Conservation (phyloP, 2,113 vertebrate species). For the Pseudopipra pipra region DNA sequence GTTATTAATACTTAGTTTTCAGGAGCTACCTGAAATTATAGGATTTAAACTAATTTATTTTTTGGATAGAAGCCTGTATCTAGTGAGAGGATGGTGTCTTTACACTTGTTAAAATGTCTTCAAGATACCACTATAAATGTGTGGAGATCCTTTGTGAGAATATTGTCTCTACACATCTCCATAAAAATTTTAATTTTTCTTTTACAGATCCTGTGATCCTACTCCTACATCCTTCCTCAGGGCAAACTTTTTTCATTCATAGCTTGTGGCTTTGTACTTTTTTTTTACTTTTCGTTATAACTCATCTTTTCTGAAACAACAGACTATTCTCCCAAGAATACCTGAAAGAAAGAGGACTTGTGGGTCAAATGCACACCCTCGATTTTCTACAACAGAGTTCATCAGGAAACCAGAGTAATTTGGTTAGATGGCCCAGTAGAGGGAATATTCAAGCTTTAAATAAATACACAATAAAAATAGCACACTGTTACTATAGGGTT, state of each 20-base stretch:
- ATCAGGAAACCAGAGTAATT: constrained; percentile 58
- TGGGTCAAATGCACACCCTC: not conserved
- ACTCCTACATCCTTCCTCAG: not conserved
- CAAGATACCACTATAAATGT: not conserved
- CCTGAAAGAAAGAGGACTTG: not conserved
- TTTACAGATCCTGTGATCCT: not conserved
- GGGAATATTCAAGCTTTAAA: constrained; percentile 79
- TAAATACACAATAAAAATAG: constrained; percentile 86
- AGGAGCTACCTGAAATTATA: not conserved
- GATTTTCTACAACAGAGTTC: not conserved
- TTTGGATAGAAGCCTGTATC: not conserved
- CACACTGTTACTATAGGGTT: constrained; percentile 75
- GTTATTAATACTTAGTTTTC: not conserved
- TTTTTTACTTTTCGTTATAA: not conserved
- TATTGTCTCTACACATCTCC: not conserved
- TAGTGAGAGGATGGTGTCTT: not conserved
- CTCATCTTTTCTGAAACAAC: not conserved
- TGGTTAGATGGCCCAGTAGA: constrained; percentile 57
- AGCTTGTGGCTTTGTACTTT: not conserved
- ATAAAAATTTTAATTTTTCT: not conserved
- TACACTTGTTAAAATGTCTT: not conserved
- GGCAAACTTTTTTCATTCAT: not conserved
- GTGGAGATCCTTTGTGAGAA: not conserved
- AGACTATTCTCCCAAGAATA: not conserved
- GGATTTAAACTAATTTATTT: not conserved